A percentile compares a stretch with the other conserved stretches of the same genome.
These are phyloP conservation scores for Acanthaster planci DNA, from an alignment of 35 echinoderm and acorn worm genomes.

Conservation along the genomic window DNA sequence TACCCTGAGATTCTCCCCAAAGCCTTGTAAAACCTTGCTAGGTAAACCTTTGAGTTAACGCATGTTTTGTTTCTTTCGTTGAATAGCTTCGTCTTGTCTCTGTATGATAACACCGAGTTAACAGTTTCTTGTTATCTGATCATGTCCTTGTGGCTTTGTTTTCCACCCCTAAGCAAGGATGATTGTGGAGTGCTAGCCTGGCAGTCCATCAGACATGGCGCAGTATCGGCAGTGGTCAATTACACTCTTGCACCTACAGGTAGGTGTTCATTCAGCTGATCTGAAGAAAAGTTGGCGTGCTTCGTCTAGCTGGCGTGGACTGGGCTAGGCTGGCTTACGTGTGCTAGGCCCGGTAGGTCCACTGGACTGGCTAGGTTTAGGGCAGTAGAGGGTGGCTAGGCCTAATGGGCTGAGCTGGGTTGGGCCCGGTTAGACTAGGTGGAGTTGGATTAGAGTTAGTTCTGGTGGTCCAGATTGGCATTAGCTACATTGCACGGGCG, in stretches of 20 bases:
- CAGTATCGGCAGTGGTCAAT: background rate
- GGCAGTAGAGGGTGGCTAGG: too few species aligned
- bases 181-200: background rate
- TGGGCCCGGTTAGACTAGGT: too few species aligned
- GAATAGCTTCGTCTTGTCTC: background rate
- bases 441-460: too few species aligned
- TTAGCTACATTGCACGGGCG: too few species aligned
- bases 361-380: too few species aligned
- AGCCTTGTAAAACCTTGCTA: background rate
- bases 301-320: background rate
- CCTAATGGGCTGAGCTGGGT: too few species aligned
- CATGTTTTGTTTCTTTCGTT: background rate
- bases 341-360: too few species aligned
- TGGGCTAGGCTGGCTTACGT: too few species aligned
- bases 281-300: background rate
- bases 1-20: too few species aligned
- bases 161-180: too few species aligned
- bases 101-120: background rate
- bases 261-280: background rate
- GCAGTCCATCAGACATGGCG: background rate
- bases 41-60: background rate
- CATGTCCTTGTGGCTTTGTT: background rate
- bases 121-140: background rate
- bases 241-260: background rate
- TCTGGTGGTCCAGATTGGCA: too few species aligned